A percentile compares a stretch with the other conserved stretches of the same genome.
Evolutionary conservation across 2,888 invertebrate species (phyloP).

Genomic region (Nasonia oneida): DNA sequence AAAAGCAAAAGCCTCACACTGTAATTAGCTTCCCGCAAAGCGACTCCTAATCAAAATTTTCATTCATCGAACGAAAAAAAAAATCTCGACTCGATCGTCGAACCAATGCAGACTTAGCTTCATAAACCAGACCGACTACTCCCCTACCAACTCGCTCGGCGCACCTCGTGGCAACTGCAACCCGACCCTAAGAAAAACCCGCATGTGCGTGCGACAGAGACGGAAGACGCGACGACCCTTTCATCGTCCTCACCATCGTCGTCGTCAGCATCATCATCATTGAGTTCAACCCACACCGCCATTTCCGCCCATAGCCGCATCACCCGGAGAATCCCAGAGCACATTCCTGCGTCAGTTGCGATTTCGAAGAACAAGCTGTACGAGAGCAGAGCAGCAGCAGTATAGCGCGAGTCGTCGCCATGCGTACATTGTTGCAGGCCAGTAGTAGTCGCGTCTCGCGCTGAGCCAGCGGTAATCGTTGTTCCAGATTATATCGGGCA

Average conservation of each 20-base stretch:
- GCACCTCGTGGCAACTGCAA: too few species aligned
- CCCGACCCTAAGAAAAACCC: background rate
- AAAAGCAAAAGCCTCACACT: too few species aligned
- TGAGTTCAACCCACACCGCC: background rate
- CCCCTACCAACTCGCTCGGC: too few species aligned
- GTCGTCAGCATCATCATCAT: background rate
- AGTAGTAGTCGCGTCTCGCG: slow-evolving; percentile 1
- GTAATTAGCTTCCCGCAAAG: too few species aligned
- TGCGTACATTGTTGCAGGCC: background rate
- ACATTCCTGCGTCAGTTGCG: background rate
- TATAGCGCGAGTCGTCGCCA: background rate
- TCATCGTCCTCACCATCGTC: background rate
- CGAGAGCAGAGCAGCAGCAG: background rate
- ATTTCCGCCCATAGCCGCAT: background rate
- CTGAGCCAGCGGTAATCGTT: slow-evolving; percentile 11
- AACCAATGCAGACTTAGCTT: too few species aligned
- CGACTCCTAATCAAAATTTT: too few species aligned
- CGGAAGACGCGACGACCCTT: background rate
- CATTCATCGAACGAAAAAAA: too few species aligned
- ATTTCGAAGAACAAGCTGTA: too few species aligned
- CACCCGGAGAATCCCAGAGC: background rate
- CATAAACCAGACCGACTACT: too few species aligned
- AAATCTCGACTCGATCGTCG: too few species aligned
- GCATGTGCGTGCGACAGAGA: slow-evolving; percentile 18
- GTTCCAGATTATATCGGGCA: slow-evolving; percentile 2